Conservation (phyloP, 2,888 invertebrate species). For the Lasiommata megera region DNA sequence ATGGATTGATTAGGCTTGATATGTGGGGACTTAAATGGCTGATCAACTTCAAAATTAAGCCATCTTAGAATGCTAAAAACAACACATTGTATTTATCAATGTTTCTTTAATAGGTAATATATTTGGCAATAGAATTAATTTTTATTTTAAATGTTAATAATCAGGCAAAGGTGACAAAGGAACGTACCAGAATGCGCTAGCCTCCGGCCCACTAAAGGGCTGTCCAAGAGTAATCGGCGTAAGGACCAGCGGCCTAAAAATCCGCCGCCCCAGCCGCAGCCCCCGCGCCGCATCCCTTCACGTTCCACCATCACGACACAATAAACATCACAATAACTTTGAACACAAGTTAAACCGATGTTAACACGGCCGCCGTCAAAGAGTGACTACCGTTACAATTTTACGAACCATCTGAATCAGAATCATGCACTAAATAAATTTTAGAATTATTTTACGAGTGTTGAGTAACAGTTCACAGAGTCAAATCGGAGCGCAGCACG, state of each 20-base stretch:
- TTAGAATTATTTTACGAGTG: conserved; percentile 55
- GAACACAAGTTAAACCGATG: conserved; percentile 37
- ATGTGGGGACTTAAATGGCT: no score
- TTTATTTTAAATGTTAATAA: no score
- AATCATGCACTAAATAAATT: not conserved
- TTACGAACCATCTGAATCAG: conserved; percentile 46
- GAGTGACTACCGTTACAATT: conserved; percentile 51
- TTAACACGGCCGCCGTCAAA: conserved; percentile 49
- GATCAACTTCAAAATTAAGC: no score
- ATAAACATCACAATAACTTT: conserved; percentile 52
- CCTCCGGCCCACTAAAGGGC: conserved; percentile 85
- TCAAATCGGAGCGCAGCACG: conserved; percentile 51
- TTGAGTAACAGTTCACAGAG: conserved; percentile 61
- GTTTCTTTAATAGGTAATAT: no score
- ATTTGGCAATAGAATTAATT: no score
- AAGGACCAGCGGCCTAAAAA: conserved; percentile 83
- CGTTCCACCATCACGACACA: conserved; percentile 69
- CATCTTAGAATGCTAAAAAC: no score
- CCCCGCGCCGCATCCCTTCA: conserved; percentile 68
- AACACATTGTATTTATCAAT: no score
- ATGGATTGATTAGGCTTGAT: no score
- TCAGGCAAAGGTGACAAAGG: not conserved
- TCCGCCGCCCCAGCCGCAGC: conserved; percentile 73
- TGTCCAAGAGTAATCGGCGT: conserved; percentile 85
- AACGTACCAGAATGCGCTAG: conserved; percentile 75